Evolutionary conservation across 2,113 vertebrate genomes (phyloP).

Genomic region (Melanocharis versteri): DNA sequence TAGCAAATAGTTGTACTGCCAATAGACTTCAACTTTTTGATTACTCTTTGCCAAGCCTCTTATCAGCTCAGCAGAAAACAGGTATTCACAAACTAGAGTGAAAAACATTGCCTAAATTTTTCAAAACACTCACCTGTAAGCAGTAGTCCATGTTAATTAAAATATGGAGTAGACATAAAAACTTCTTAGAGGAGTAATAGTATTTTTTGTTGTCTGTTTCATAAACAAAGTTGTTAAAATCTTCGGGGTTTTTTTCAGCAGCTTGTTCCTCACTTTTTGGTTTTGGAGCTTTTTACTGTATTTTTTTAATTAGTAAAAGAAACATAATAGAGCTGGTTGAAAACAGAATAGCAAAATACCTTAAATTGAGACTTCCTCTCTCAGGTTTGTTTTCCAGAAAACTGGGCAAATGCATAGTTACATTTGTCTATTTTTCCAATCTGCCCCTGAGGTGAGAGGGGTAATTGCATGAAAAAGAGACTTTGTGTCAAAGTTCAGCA

Average conservation of each 20-base stretch:
- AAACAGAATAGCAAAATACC: background rate
- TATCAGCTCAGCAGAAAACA: background rate
- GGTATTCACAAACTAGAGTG: background rate
- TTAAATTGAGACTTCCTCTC: background rate
- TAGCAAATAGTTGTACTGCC: background rate
- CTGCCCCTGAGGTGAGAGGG: background rate
- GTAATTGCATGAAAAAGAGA: background rate
- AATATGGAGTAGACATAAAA: background rate
- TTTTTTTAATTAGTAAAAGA: background rate
- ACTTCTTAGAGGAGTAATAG: background rate
- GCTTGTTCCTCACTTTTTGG: background rate
- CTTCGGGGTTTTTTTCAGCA: background rate
- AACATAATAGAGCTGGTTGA: background rate
- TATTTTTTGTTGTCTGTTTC: background rate
- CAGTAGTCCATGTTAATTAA: background rate
- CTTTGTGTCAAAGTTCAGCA: background rate
- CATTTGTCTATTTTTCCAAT: background rate
- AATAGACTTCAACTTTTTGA: background rate
- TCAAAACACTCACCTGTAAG: background rate
- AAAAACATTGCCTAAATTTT: background rate
- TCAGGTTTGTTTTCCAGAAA: background rate
- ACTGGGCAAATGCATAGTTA: background rate
- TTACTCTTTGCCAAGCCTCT: background rate
- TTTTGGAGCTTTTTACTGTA: background rate
- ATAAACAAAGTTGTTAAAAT: background rate